Conservation (phyloP, 1,140 invertebrate genomes). For the Cyphomyrmex costatus region DNA sequence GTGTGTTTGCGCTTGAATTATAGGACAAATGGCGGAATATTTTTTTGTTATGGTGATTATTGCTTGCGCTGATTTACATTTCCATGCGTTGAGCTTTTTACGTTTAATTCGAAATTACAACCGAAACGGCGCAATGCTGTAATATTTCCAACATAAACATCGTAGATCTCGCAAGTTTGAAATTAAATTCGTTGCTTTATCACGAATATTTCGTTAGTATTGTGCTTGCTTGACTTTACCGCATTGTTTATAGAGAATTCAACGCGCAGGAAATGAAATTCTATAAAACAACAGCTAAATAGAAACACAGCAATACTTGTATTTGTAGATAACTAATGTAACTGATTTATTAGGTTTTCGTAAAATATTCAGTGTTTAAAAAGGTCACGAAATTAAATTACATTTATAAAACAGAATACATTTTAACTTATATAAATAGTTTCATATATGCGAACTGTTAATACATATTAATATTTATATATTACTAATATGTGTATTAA, state of each 20-base stretch:
- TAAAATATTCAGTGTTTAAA: neutral
- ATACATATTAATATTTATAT: no score
- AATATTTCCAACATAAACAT: constrained; percentile 25
- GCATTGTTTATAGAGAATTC: constrained; percentile 15
- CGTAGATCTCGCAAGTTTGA: constrained; percentile 50
- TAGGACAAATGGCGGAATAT: neutral
- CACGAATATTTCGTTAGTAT: constrained; percentile 61
- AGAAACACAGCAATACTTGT: constrained; percentile 1
- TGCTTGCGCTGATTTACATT: neutral
- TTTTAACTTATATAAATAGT: neutral
- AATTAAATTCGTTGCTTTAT: constrained; percentile 61
- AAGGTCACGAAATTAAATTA: constrained; percentile 2
- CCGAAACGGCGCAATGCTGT: constrained; percentile 7
- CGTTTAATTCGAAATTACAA: constrained; percentile 43
- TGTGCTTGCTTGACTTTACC: constrained; percentile 26
- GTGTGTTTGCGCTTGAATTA: constrained; percentile 43
- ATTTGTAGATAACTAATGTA: constrained; percentile 26
- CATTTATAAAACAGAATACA: neutral
- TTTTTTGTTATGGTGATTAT: constrained; percentile 10
- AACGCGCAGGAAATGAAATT: constrained; percentile 57
- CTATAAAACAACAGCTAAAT: constrained; percentile 38
- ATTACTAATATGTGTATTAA: neutral
- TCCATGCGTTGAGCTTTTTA: constrained; percentile 26
- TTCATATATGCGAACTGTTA: neutral
- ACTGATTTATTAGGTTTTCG: neutral